These are phyloP conservation scores for Montifringilla adamsi DNA, from an alignment of 2,113 vertebrate genomes.

Conservation along the genomic window DNA sequence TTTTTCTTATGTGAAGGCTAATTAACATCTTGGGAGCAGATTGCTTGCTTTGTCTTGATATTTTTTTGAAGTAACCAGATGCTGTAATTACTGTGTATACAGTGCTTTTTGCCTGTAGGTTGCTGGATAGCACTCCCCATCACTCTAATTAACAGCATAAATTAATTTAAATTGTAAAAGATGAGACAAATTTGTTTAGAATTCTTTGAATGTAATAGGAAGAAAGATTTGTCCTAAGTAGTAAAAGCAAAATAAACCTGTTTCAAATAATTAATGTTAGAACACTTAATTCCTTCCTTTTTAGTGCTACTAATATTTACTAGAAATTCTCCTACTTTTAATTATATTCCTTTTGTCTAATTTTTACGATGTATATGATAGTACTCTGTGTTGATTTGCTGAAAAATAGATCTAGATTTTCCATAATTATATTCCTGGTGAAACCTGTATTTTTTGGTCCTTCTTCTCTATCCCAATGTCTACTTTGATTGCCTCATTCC, in stretches of 20 bases:
- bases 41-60: conserved; percentile 4
- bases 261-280: neutral
- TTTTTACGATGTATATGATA: neutral
- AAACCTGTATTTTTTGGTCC: neutral
- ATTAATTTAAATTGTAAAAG: conserved; percentile 18
- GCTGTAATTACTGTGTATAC: neutral
- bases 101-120: neutral
- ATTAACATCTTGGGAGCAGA: conserved; percentile 43
- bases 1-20: conserved; percentile 6
- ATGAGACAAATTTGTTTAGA: conserved; percentile 15
- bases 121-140: neutral
- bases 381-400: neutral
- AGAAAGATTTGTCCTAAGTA: neutral
- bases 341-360: neutral
- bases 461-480: neutral
- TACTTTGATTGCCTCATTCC: neutral
- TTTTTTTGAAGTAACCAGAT: conserved; percentile 8
- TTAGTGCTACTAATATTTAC: neutral
- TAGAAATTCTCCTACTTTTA: neutral
- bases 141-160: conserved; percentile 15
- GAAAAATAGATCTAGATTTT: neutral
- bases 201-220: neutral
- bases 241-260: neutral
- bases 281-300: neutral
- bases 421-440: neutral